Conservation (phyloP, 2,113 vertebrate genomes). For the Xyliphius kryptos region DNA sequence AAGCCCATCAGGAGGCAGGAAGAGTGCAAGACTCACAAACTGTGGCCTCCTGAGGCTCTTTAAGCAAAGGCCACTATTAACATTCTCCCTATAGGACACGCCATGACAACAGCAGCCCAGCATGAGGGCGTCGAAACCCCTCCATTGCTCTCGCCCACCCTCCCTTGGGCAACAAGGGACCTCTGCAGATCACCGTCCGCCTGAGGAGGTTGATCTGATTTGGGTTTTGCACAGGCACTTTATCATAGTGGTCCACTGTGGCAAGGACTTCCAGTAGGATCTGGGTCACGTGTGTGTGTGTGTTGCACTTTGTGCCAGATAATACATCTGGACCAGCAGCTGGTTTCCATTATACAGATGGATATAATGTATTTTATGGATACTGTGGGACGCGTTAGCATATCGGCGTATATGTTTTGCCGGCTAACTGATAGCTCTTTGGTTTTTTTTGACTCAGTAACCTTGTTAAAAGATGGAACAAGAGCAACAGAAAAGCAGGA, state of each 20-base stretch:
- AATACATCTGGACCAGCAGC: constrained; percentile 38
- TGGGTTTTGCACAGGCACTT: too few species aligned
- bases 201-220: constrained; percentile 18
- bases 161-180: constrained; percentile 1
- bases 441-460: not conserved
- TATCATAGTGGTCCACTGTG: too few species aligned
- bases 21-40: constrained; percentile 22
- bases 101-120: constrained; percentile 31
- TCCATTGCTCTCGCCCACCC: not conserved
- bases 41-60: constrained; percentile 23
- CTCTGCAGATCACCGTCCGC: constrained; percentile 1
- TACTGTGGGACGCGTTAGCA: constrained; percentile 32
- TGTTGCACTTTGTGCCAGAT: constrained; percentile 32
- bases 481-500: too few species aligned
- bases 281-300: constrained; percentile 24
- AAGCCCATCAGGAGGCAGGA: constrained; percentile 30
- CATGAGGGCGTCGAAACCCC: constrained; percentile 11
- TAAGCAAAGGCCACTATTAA: constrained; percentile 35
- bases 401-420: constrained; percentile 6
- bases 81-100: constrained; percentile 26
- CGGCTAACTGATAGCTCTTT: constrained; percentile 22
- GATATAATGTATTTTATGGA: constrained; percentile 36
- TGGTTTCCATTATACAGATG: constrained; percentile 37
- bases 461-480: too few species aligned
- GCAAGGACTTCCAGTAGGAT: constrained; percentile 11